Base-by-base conservation (phyloP, 2,113 vertebrate species). In the Amblyopsis rosae region DNA sequence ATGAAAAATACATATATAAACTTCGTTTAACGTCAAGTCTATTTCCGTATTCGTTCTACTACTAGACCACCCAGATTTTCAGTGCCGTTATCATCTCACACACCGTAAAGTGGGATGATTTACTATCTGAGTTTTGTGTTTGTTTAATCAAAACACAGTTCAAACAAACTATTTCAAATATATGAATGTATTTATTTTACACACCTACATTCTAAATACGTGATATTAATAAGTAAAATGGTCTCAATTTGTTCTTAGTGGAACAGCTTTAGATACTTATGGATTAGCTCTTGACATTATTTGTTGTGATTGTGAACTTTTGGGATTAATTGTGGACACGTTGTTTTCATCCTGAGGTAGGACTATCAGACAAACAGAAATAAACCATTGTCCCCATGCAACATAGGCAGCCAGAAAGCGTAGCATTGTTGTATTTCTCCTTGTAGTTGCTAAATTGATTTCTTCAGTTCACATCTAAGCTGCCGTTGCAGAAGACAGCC, bases 31-130 rank as follows among this genome's bases (percentile, higher is more conserved):
- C 1, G 3, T 3, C 9, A 13, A 19, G 35, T 54, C 6, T 54
- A 13, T 13, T 54, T 54, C 51, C n/a, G 51, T n/a, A 54, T 15
- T 7, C n/a, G 51, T 11, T 50, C 15, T 13, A 51, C 12, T 12
- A 13, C 26, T 26, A 51, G 12, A 53, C 13, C n/a, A n/a, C 13
- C 26, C 12, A 10, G 15, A 1, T 17, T 55, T 17, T 47, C 61
- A 26, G 7, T 32, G 55, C 57, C n/a, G 53, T 72, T 64, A 33
- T 47, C 79, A 70, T 15, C 70, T 61, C 49, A 55, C 16, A 55
- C 9, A 17, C 35, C 1, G 35, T 41, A 41, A 41, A 41, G 35
- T 41, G 35, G 35, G 35, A 41, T 41, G 7, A 41, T 41, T 2
- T 41, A 41, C 35, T 6, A 41, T 41, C 35, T 41, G 35, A 41